A percentile compares a stretch with the other conserved stretches of the same genome.
Evolutionary conservation across 1,140 invertebrate species (phyloP).

Genomic region (Leptoteleia sp.): DNA sequence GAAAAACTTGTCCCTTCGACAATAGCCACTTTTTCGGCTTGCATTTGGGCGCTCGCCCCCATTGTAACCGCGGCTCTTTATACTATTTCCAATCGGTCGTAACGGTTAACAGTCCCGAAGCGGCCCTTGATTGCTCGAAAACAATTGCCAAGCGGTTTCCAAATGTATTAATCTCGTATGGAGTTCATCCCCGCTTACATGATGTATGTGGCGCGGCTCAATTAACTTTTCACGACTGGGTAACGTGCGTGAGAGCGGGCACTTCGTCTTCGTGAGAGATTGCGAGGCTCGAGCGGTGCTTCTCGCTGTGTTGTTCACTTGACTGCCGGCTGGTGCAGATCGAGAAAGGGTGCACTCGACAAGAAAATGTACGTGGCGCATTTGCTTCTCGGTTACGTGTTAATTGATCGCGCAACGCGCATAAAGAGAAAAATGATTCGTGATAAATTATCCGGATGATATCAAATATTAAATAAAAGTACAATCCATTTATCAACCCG

Average conservation of each 20-base stretch:
- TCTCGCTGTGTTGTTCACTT: conserved; percentile 60
- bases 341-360: conserved; percentile 61
- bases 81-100: conserved; percentile 26
- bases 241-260: conserved; percentile 66
- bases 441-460: too few species aligned
- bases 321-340: conserved; percentile 53
- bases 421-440: too few species aligned
- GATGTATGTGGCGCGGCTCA: conserved; percentile 57
- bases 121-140: conserved; percentile 45
- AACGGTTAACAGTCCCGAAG: conserved; percentile 24
- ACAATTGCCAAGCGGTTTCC: conserved; percentile 68
- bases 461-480: too few species aligned
- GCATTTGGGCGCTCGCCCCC: not conserved
- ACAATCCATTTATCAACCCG: too few species aligned
- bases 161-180: conserved; percentile 69
- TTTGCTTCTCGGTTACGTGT: conserved; percentile 39
- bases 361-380: conserved; percentile 41
- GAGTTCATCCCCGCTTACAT: conserved; percentile 58
- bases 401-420: too few species aligned
- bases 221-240: conserved; percentile 63
- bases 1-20: conserved; percentile 32
- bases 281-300: conserved; percentile 40
- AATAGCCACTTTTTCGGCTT: conserved; percentile 2
- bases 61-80: conserved; percentile 1
- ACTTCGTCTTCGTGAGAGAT: conserved; percentile 68